These are phyloP conservation scores for Chaenogobius annularis DNA, from an alignment of 2,113 vertebrate genomes.

Conservation along the genomic window DNA sequence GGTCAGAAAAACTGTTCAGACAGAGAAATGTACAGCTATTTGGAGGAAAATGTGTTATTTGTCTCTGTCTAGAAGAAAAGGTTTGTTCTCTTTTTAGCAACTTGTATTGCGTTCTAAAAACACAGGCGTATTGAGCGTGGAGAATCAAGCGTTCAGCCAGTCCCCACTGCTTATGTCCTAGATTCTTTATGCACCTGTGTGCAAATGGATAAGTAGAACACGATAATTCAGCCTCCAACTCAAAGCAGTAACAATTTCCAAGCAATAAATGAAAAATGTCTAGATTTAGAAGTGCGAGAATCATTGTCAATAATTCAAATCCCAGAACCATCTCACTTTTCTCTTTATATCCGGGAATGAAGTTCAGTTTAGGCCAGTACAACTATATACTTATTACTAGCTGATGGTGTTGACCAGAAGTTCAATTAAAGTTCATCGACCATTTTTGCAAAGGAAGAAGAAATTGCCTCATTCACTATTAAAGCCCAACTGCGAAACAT, in stretches of 20 bases:
- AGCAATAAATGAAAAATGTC: neutral
- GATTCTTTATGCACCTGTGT: slow-evolving; percentile 25
- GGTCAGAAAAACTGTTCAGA: slow-evolving; percentile 1
- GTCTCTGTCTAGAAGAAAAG: neutral
- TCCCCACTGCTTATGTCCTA: slow-evolving; percentile 25
- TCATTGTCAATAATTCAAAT: neutral
- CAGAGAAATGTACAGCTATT: neutral
- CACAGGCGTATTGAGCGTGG: slow-evolving; percentile 28
- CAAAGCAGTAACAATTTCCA: neutral
- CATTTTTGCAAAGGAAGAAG: too few relatives aligned
- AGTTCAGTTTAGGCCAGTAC: neutral
- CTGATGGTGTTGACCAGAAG: neutral
- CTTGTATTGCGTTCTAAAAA: slow-evolving; percentile 21
- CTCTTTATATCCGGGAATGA: neutral
- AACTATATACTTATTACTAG: neutral
- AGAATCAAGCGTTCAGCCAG: slow-evolving; percentile 8
- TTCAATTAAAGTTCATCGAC: too few relatives aligned
- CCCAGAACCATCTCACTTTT: neutral
- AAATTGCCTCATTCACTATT: too few relatives aligned
- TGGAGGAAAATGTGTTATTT: slow-evolving; percentile 1
- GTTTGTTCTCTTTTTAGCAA: slow-evolving; percentile 12
- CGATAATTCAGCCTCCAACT: slow-evolving; percentile 21
- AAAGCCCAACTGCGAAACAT: too few relatives aligned
- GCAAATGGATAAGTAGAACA: slow-evolving; percentile 34
- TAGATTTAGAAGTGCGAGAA: neutral